Percentiles rank a stretch among this genome's conserved stretches.
These are phyloP conservation scores for Tenrec ecaudatus DNA, from an alignment of 2,113 vertebrate species.

Conservation along the genomic window DNA sequence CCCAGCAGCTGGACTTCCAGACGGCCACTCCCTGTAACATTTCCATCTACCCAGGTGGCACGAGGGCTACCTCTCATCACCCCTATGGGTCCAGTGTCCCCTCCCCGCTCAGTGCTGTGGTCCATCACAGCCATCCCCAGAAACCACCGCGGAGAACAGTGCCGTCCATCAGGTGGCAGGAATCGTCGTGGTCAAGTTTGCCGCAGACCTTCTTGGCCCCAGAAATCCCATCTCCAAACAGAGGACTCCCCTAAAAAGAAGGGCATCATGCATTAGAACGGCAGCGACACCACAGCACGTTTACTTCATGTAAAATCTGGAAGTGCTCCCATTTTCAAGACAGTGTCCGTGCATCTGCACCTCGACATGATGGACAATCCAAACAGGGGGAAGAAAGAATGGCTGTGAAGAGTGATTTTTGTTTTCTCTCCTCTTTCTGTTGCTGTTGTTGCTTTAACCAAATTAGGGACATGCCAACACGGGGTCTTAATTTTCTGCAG, in stretches of 20 bases:
- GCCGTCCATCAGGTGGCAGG: neutral
- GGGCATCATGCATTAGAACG: neutral
- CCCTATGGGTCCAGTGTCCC: neutral
- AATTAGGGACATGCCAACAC: neutral
- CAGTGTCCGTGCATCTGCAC: neutral
- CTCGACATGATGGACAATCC: neutral
- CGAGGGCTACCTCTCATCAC: slow-evolving; percentile 35
- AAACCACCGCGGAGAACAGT: neutral
- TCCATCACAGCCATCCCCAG: neutral
- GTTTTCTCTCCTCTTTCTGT: neutral
- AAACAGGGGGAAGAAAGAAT: neutral
- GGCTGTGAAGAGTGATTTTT: neutral
- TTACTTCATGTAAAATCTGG: neutral
- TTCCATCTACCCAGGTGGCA: neutral
- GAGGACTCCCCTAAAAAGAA: neutral
- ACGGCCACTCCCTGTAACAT: neutral
- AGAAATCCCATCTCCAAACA: neutral
- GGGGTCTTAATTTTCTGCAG: neutral
- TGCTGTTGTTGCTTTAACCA: neutral
- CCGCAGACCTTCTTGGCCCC: neutral
- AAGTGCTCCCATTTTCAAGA: neutral
- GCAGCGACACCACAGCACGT: neutral
- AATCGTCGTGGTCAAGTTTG: neutral
- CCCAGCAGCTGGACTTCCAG: neutral
- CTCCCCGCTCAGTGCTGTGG: neutral